Evolutionary conservation across 2,797 vertebrate genomes (phyloP), one percentile per base, ranked within the genome.

Genomic region (Perodicticus potto): DNA sequence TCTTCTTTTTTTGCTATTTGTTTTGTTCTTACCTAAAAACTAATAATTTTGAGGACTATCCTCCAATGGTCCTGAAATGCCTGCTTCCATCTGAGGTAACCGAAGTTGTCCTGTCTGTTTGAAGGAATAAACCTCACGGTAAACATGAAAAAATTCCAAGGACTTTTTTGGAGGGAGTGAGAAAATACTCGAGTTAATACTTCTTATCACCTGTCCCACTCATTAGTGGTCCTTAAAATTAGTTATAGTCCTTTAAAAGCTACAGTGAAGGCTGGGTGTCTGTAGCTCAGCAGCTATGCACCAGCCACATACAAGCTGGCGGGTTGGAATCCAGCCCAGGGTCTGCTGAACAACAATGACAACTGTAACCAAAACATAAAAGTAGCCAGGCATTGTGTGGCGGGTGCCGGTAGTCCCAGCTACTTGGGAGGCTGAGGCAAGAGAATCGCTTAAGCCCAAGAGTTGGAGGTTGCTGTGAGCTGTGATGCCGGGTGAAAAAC

Each of bases 161-260:
- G 23, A 45, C 5, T 34, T 67, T 94, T 89, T 45, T 37, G 27
- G 20, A 78, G 32, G 4, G 14, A 7, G 7, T 40, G 23, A 95
- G 19, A 78, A 57, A 95, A 78, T 16, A 40, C 2, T 49, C n/a
- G 25, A 59, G 16, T 85, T 53, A 93, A 49, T 87, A 29, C 23
- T 84, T 80, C 17, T n/a, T 67, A 85, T 77, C 14, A 59, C 29
- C 29, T 67, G 13, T 53, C 40, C 40, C 34, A 63, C 14, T 94
- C 73, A 69, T 69, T 80, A 87, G 85, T 59, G 77, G 63, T 20
- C 16, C 49, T 76, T 93, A 84, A 87, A 73, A 85, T 34, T 72
- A 74, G 17, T 53, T 29, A 25, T 22, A 29, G 57, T 81, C 43
- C 13, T 34, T 69, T 69, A 84, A 67, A 67, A 49, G 22, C 63